Percentiles rank a stretch among this genome's conserved stretches.
phyloP scores from a whole-genome alignment of 2,797 vertebrate genomes.

The Diplodus sargus region DNA sequence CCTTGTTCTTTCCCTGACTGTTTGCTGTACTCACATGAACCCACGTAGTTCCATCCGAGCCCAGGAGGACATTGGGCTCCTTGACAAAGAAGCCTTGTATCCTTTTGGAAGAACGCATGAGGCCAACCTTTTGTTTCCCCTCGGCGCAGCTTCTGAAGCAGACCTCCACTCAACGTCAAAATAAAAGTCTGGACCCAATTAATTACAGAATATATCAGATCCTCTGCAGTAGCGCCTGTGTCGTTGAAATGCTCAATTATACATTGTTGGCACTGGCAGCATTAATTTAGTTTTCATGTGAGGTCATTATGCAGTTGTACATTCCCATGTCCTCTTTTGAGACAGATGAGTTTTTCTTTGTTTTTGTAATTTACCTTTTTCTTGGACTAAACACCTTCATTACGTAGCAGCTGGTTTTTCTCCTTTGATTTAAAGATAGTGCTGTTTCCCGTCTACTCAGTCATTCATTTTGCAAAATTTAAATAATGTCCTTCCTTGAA shows the following conservation, averaged over 20 bases:
- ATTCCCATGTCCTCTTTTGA: slow-evolving; percentile 37
- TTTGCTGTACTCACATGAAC: slow-evolving; percentile 68
- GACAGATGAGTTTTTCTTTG: not conserved
- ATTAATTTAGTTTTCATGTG: slow-evolving; percentile 5
- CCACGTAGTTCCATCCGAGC: slow-evolving; percentile 37
- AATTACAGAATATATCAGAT: slow-evolving; percentile 60
- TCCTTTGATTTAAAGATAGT: not conserved
- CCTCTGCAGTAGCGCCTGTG: slow-evolving; percentile 36
- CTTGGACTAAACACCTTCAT: not conserved
- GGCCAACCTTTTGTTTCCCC: slow-evolving; percentile 71
- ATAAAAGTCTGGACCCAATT: slow-evolving; percentile 64
- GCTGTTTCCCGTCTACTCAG: not conserved
- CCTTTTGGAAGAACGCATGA: slow-evolving; percentile 58
- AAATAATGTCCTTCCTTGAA: slow-evolving; percentile 1
- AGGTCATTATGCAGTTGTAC: slow-evolving; percentile 18
- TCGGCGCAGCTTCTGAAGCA: slow-evolving; percentile 54
- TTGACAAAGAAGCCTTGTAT: slow-evolving; percentile 79
- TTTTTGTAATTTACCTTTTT: not conserved
- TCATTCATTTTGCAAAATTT: not conserved
- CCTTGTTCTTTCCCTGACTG: slow-evolving; percentile 13
- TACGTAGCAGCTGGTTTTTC: not conserved
- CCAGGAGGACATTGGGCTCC: slow-evolving; percentile 68
- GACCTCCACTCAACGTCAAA: slow-evolving; percentile 55
- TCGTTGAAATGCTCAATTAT: slow-evolving; percentile 39
- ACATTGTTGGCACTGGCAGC: slow-evolving; percentile 22